Evolutionary conservation across 1,140 invertebrate genomes (phyloP).

Genomic region (Platyura marginata): DNA sequence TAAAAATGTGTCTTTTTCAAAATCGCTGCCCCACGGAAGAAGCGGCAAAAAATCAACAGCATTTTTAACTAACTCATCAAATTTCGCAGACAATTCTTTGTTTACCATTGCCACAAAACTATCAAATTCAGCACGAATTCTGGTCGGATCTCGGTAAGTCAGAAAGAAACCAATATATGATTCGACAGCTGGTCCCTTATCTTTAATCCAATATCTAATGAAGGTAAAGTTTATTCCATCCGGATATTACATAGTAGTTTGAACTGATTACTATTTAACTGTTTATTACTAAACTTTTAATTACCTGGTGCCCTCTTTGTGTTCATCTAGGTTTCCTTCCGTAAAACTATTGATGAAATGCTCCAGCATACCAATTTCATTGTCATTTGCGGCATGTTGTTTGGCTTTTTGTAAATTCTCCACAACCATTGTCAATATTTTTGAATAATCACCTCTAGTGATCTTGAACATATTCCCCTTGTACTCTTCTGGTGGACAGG

Average conservation of each 20-base stretch:
- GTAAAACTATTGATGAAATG: constrained; percentile 72
- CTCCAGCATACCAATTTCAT: constrained; percentile 66
- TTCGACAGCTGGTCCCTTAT: constrained; percentile 82
- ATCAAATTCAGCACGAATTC: constrained; percentile 88
- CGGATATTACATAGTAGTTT: too few species aligned
- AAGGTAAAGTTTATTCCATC: background rate
- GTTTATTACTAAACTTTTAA: too few species aligned
- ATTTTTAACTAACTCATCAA: constrained; percentile 55
- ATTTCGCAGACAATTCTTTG: constrained; percentile 85
- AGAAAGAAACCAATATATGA: constrained; percentile 93
- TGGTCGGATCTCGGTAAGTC: constrained; percentile 83
- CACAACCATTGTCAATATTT: constrained; percentile 45
- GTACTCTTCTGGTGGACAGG: constrained; percentile 42
- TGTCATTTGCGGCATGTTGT: constrained; percentile 59
- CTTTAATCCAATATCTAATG: constrained; percentile 66
- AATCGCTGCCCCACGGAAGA: constrained; percentile 71
- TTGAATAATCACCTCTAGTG: constrained; percentile 72
- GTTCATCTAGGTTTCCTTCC: constrained; percentile 66
- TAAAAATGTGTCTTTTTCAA: constrained; percentile 85
- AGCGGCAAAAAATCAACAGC: constrained; percentile 62
- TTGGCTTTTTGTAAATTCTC: constrained; percentile 52
- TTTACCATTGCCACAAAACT: constrained; percentile 93
- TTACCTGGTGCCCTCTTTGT: constrained; percentile 88
- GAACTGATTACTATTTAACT: too few species aligned
- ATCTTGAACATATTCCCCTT: constrained; percentile 53